Evolutionary conservation across 2,113 vertebrate species (phyloP), one percentile per base, ranked within the genome.

Genomic region (Pimephales promelas): DNA sequence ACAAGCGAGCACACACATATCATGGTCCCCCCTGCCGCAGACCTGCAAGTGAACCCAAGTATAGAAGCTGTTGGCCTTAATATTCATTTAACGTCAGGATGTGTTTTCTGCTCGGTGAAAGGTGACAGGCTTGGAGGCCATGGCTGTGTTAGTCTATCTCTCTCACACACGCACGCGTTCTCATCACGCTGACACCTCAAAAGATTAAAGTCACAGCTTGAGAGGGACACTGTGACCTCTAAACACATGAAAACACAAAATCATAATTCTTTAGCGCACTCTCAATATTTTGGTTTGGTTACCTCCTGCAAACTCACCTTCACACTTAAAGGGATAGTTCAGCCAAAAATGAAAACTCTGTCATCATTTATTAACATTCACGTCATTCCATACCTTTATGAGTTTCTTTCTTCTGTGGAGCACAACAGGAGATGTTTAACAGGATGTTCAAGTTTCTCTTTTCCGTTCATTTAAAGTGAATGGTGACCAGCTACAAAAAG

Each of bases 151-250:
- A 66, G 52, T 59, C 34, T 75, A 28, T 70, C 24, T 26, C 66
- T 22, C 47, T 22, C 47, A 45, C 74, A 56, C 54, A 43, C 43
- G 31, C 40, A 83, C 5, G 20, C 43, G 64, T 24, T 49, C 56
- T 31, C n/a, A 20, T 43, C 62, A 66, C 47, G 13, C 49, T 80
- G 28, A 81, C 26, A 59, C 34, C 52, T 77, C 13, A 77, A 62
- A 59, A 40, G 57, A 40, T 64, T 81, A 45, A 49, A 56, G 13
- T 71, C n/a, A 59, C 62, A n/a, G 83, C 61, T 43, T 71, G 52
- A 84, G 18, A 61, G 83, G 62, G 83, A 71, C 59, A 64, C 36
- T 34, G 24, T 81, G 61, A 81, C 62, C 79, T 80, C 47, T 54
- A 75, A 54, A 54, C 49, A 71, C 28, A 62, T 20, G 66, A 11